A percentile compares a stretch with the other conserved stretches of the same genome.
Evolutionary conservation across 64 coral and sea anemone genomes (phyloP).

Genomic region (Pachyseris speciosa): DNA sequence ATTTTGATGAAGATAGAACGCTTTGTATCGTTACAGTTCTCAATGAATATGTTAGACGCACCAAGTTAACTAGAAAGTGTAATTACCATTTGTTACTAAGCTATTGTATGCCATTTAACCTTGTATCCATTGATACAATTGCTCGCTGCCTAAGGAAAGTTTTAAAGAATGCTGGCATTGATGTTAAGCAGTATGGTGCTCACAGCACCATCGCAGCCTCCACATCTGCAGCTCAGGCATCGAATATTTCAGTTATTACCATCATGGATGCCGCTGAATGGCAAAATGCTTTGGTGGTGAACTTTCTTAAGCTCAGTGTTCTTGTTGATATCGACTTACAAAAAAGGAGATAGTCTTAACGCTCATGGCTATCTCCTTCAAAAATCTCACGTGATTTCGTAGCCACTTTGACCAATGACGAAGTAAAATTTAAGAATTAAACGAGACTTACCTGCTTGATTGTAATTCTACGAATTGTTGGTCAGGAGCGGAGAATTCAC

Average conservation of each 20-base stretch:
- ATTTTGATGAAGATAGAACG: conserved; percentile 38
- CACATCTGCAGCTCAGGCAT: no score
- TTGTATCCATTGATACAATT: conserved; percentile 8
- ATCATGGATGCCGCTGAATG: no score
- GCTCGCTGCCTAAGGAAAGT: conserved; percentile 14
- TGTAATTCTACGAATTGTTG: background rate
- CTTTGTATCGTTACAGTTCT: conserved; percentile 44
- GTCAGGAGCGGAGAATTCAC: background rate
- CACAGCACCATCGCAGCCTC: no score
- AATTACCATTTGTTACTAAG: conserved; percentile 14
- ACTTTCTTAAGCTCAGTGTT: background rate
- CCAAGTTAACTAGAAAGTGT: background rate
- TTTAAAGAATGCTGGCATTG: background rate
- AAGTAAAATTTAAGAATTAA: no score
- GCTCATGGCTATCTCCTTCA: no score
- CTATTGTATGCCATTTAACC: conserved; percentile 7
- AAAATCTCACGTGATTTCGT: no score
- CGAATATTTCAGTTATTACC: background rate
- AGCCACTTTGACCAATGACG: no score
- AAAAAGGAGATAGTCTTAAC: no score
- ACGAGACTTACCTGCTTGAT: no score
- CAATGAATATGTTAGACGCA: background rate
- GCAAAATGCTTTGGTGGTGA: background rate
- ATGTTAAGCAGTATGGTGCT: background rate
- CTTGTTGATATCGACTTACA: background rate